A percentile compares a stretch with the other conserved stretches of the same genome.
Conservation (phyloP, 2,888 invertebrate species). For the Apotomis capreana region DNA sequence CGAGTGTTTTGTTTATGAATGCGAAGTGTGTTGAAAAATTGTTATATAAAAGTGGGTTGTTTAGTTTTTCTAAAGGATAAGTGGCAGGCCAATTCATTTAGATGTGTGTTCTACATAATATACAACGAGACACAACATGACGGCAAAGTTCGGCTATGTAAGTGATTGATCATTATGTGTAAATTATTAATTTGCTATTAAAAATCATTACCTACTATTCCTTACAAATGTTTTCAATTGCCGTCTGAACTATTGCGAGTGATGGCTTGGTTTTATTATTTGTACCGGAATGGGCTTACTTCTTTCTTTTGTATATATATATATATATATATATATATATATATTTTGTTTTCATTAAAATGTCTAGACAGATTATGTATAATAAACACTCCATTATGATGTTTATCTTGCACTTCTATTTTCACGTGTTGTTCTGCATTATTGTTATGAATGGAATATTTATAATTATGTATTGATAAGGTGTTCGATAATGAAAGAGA, state of each 20-base stretch:
- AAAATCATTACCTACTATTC: slow-evolving; percentile 19
- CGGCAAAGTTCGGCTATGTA: slow-evolving; percentile 84
- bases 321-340: slow-evolving; percentile 36
- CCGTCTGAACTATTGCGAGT: slow-evolving; percentile 21
- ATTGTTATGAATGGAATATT: slow-evolving; percentile 52
- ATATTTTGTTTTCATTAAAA: slow-evolving; percentile 37
- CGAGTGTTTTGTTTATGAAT: slow-evolving; percentile 77
- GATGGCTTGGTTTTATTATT: slow-evolving; percentile 19
- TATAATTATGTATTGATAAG: slow-evolving; percentile 44
- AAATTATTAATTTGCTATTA: slow-evolving; percentile 34
- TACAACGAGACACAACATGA: slow-evolving; percentile 84
- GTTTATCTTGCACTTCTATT: slow-evolving; percentile 40
- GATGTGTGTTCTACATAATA: slow-evolving; percentile 82
- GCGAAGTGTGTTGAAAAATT: slow-evolving; percentile 74
- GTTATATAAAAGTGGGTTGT: slow-evolving; percentile 80
- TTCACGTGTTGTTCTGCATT: slow-evolving; percentile 28
- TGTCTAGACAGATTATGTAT: slow-evolving; percentile 34
- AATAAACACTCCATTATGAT: slow-evolving; percentile 47
- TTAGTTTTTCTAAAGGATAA: slow-evolving; percentile 76
- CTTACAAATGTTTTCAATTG: slow-evolving; percentile 6
- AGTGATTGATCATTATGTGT: slow-evolving; percentile 55
- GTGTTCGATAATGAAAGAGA: slow-evolving; percentile 43
- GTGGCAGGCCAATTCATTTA: slow-evolving; percentile 79
- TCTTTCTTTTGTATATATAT: slow-evolving; percentile 24
- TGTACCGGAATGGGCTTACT: not conserved